Evolutionary conservation across 2,797 vertebrate genomes (phyloP).

Genomic region (Mormyrus hasselquistii): DNA sequence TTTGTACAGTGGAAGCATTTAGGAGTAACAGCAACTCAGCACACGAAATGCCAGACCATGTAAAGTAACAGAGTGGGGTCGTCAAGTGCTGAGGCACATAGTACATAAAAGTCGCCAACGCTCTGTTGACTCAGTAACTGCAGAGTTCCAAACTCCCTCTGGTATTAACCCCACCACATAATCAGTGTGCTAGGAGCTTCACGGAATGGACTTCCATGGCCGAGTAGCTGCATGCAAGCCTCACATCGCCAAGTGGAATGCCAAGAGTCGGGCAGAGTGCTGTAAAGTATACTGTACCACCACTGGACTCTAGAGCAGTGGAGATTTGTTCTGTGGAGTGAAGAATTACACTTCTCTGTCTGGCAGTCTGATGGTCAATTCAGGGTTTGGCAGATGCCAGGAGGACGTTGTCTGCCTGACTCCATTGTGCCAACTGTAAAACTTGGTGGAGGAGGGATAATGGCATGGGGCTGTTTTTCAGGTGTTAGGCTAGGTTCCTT

Average conservation of each 20-base stretch:
- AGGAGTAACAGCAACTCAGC: not conserved
- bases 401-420: not conserved
- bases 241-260: not conserved
- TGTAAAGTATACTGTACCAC: not conserved
- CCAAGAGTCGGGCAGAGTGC: not conserved
- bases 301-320: not conserved
- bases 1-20: not conserved
- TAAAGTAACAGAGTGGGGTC: not conserved
- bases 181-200: not conserved
- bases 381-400: not conserved
- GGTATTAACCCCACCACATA: not conserved
- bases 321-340: not conserved
- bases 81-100: not conserved
- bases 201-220: not conserved
- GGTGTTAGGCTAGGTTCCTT: not conserved
- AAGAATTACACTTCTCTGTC: not conserved
- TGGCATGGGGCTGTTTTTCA: not conserved
- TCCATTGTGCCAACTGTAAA: not conserved
- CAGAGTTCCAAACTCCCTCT: not conserved
- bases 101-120: not conserved
- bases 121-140: not conserved
- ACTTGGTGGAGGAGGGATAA: not conserved
- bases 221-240: not conserved
- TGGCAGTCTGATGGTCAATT: not conserved
- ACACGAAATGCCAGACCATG: not conserved